Evolutionary conservation across 1,140 invertebrate species (phyloP).

Genomic region (Littorina saxatilis): DNA sequence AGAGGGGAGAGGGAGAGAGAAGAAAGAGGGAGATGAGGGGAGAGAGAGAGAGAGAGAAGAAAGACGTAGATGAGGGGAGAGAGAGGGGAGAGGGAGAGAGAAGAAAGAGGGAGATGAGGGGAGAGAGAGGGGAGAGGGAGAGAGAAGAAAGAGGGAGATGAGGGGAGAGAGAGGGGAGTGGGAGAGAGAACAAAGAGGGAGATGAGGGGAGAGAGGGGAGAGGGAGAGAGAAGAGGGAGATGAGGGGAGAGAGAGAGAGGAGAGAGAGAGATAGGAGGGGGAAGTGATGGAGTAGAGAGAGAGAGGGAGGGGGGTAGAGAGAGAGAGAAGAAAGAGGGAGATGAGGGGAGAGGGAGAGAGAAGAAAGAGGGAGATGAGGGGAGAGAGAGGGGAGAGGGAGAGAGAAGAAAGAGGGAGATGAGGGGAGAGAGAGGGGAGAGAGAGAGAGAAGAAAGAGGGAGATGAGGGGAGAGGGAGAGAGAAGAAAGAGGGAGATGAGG

Average conservation of each 20-base stretch:
- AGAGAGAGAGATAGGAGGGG: not conserved
- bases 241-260: not conserved
- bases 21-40: not conserved
- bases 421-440: not conserved
- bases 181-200: not conserved
- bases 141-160: no score
- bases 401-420: not conserved
- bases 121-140: not conserved
- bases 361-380: not conserved
- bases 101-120: no score
- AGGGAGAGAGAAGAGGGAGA: not conserved
- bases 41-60: no score
- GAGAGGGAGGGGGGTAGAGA: not conserved
- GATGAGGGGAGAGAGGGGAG: not conserved
- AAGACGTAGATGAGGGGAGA: no score
- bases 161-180: not conserved
- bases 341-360: not conserved
- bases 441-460: not conserved
- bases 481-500: not conserved
- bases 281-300: not conserved
- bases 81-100: not conserved
- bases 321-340: not conserved
- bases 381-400: not conserved
- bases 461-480: not conserved
- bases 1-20: not conserved